phyloP scores from a whole-genome alignment of 2,797 vertebrate species.

The Hylomyscus alleni region DNA sequence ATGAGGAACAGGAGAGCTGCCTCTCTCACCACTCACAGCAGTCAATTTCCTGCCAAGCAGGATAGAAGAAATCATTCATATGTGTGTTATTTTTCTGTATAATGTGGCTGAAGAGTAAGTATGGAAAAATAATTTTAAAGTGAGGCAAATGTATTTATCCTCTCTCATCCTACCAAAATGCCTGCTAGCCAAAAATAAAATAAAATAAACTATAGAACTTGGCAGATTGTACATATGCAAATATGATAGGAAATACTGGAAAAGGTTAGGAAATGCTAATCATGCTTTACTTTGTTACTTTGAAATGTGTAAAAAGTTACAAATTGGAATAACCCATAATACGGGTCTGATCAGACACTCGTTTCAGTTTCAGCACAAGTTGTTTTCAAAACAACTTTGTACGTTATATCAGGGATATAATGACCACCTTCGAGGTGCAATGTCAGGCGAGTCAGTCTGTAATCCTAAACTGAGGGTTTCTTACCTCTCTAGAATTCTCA shows the following conservation, averaged over 20 bases:
- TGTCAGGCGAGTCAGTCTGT: slow-evolving; percentile 49
- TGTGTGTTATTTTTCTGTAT: slow-evolving; percentile 68
- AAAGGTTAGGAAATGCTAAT: slow-evolving; percentile 84
- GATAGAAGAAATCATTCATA: slow-evolving; percentile 68
- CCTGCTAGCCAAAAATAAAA: slow-evolving; percentile 71
- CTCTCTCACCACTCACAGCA: slow-evolving; percentile 57
- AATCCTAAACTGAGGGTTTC: slow-evolving; percentile 62
- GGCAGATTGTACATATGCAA: slow-evolving; percentile 80
- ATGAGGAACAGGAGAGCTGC: slow-evolving; percentile 58
- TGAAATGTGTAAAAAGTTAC: slow-evolving; percentile 78
- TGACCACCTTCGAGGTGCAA: slow-evolving; percentile 43
- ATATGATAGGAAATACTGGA: slow-evolving; percentile 78
- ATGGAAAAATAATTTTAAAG: slow-evolving; percentile 75
- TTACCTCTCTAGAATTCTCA: slow-evolving; percentile 34
- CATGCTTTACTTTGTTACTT: slow-evolving; percentile 74
- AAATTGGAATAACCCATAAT: slow-evolving; percentile 75
- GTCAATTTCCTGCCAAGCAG: slow-evolving; percentile 62
- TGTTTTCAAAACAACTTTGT: slow-evolving; percentile 72
- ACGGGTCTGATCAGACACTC: slow-evolving; percentile 69
- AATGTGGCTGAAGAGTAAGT: slow-evolving; percentile 72
- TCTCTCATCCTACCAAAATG: slow-evolving; percentile 80
- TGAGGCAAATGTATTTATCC: slow-evolving; percentile 82
- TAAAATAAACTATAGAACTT: slow-evolving; percentile 45
- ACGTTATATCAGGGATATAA: slow-evolving; percentile 66
- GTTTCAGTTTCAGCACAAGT: slow-evolving; percentile 63